These are phyloP conservation scores for Leptatherina wallacei DNA, from an alignment of 2,797 vertebrate genomes.

Conservation along the genomic window DNA sequence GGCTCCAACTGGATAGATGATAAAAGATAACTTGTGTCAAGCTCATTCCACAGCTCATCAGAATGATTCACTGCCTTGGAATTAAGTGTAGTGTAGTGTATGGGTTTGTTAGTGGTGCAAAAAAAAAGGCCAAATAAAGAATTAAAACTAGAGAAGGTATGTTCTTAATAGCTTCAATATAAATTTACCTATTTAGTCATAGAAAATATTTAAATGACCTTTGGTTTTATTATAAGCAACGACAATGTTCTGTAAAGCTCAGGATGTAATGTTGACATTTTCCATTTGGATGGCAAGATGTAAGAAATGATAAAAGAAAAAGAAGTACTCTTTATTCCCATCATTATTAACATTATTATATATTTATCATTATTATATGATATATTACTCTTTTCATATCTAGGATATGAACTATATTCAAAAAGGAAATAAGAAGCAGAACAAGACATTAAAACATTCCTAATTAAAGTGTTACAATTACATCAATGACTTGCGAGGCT, in stretches of 20 bases:
- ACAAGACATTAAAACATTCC: background rate
- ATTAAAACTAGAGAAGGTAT: background rate
- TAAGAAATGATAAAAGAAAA: conserved; percentile 8
- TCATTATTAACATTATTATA: no score
- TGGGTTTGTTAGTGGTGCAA: conserved; percentile 8
- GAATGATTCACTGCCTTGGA: conserved; percentile 27
- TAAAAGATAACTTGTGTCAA: conserved; percentile 28
- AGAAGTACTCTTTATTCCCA: background rate
- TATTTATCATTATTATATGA: no score
- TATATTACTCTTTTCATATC: background rate
- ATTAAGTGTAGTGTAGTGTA: conserved; percentile 19
- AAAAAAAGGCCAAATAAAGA: background rate
- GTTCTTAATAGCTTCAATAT: background rate
- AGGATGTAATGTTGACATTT: conserved; percentile 11
- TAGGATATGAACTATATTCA: background rate
- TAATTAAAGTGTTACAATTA: background rate
- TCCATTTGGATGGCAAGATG: conserved; percentile 1
- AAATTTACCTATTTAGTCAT: conserved; percentile 1
- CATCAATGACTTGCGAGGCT: background rate
- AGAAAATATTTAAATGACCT: conserved; percentile 20
- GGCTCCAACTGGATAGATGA: conserved; percentile 31
- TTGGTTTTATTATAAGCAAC: conserved; percentile 16
- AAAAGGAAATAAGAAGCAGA: background rate
- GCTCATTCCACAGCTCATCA: conserved; percentile 44
- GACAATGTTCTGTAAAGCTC: background rate